Evolutionary conservation across 1,140 invertebrate species (phyloP), one percentile per base, ranked within the genome.

Genomic region (Bombus polaris): DNA sequence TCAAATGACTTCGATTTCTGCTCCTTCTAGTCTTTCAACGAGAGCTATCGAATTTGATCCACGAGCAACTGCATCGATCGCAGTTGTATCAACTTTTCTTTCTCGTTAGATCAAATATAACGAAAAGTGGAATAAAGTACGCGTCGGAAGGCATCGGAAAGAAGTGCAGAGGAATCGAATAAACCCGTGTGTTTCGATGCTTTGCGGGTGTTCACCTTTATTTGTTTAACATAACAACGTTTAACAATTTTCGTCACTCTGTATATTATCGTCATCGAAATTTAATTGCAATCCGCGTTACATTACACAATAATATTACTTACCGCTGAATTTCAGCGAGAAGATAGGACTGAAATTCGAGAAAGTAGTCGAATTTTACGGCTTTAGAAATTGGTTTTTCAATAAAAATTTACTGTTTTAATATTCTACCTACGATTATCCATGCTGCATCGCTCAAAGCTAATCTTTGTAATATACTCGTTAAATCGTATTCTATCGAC

Each of bases 1-100:
- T 82, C 87, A 72, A 88, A 42, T 79, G 57, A 72, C 83, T 70
- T 81, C 78, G 73, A 85, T 88, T 85, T 85, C 80, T 80, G 47
- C 3, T n/a, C 57, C 88, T 87, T 89, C 89, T 90, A 84, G 88
- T 79, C 85, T 90, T 90, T 87, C 89, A 89, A 79, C 78, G 75
- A 76, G 82, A 90, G 88, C 82, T 90, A 90, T 90, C 82, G 88
- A 90, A 90, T 90, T 90, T 81, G 88, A 90, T 90, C 88, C 82
- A 80, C 44, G 81, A 88, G 79, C 78, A 81, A 88, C 87, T 90
- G 75, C 88, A 57, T 79, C 81, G 88, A 90, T 90, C 88, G 88
- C 68, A 85, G 44, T 75, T 59, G 62, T 85, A 37, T 32, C 77
- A 73, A 47, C 76, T 84, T 90, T 53, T 87, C 78, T 68, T 57